Percentiles rank a stretch among this genome's conserved stretches.
phyloP scores from a whole-genome alignment of 2,888 invertebrate species.

The Luperina testacea region DNA sequence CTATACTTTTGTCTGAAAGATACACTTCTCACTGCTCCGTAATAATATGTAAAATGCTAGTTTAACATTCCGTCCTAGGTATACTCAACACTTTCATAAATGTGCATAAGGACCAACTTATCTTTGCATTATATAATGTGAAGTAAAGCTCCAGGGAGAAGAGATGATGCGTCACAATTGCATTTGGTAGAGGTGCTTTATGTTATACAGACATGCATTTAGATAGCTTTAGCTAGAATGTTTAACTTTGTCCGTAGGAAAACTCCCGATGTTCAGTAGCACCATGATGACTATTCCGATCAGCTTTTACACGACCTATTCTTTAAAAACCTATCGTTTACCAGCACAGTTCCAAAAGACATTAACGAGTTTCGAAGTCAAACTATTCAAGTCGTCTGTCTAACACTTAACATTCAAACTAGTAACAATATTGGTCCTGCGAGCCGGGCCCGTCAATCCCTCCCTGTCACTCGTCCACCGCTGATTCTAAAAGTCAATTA shows the following conservation, averaged over 20 bases:
- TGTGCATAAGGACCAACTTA: slow-evolving; percentile 23
- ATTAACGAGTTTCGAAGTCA: slow-evolving; percentile 8
- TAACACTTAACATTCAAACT: slow-evolving; percentile 17
- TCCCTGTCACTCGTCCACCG: slow-evolving; percentile 58
- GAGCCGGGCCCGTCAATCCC: slow-evolving; percentile 32
- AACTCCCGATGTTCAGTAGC: neutral
- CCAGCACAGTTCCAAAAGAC: neutral
- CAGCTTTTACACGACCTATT: neutral
- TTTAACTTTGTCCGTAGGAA: neutral
- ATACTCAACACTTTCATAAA: slow-evolving; percentile 20
- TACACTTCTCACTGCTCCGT: neutral
- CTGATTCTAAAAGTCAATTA: slow-evolving; percentile 69
- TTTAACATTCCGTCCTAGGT: neutral
- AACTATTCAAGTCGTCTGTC: slow-evolving; percentile 18
- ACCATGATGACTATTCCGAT: neutral
- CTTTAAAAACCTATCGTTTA: neutral
- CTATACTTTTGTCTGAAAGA: neutral
- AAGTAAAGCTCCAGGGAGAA: neutral
- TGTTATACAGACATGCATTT: neutral
- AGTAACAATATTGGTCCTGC: slow-evolving; percentile 28
- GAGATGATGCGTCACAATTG: neutral
- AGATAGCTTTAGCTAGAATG: neutral
- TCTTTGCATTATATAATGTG: slow-evolving; percentile 16
- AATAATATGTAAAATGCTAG: slow-evolving; percentile 24
- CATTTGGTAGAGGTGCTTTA: neutral